Conservation (phyloP, 2,797 vertebrate species). For the Pagetopsis macropterus region DNA sequence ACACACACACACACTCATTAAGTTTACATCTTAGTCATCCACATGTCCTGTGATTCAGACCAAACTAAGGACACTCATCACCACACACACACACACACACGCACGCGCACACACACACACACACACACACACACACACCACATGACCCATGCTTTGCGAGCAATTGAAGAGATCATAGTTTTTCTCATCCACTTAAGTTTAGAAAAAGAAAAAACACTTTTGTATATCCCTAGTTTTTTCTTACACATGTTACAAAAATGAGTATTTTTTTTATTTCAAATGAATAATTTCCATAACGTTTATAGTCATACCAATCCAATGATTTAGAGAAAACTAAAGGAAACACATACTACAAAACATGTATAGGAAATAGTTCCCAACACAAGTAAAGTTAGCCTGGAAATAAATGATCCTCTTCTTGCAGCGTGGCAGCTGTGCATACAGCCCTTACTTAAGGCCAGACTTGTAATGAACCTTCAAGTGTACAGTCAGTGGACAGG, state of each 20-base stretch:
- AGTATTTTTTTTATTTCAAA: not conserved
- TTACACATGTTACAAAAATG: too few species aligned
- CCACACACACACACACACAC: not conserved
- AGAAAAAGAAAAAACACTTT: not conserved
- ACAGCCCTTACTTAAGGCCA: conserved; percentile 56
- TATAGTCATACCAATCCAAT: not conserved
- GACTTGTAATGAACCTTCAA: conserved; percentile 70
- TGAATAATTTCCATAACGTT: not conserved
- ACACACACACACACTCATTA: not conserved
- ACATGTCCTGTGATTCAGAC: too few species aligned
- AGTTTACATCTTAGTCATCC: too few species aligned
- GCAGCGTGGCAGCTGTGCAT: conserved; percentile 63
- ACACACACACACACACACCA: not conserved
- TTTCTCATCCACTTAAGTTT: conserved; percentile 3
- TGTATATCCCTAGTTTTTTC: not conserved
- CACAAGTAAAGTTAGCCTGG: conserved; percentile 10
- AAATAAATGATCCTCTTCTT: conserved; percentile 55
- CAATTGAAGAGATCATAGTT: not conserved
- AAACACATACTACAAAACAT: conserved; percentile 2
- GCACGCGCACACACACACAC: not conserved
- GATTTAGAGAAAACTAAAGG: not conserved
- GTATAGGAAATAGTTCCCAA: conserved; percentile 4
- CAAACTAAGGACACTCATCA: too few species aligned
- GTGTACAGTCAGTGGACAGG: conserved; percentile 74
- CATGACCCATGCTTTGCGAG: not conserved